Evolutionary conservation across 1,140 invertebrate genomes (phyloP), one percentile per base, ranked within the genome.

Genomic region (Samia ricini): DNA sequence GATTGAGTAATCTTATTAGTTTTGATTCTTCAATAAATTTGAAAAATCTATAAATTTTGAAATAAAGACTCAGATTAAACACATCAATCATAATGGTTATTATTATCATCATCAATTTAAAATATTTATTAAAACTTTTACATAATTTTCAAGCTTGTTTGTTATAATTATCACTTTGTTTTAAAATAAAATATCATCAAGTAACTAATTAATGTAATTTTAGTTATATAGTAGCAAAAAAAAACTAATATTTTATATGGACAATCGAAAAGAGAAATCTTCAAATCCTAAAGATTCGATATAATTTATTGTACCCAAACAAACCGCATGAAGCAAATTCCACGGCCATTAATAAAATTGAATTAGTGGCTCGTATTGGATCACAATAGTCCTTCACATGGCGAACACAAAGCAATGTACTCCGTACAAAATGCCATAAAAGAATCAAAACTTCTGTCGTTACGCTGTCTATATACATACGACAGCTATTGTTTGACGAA

Each of bases 341-440:
- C 33, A 42, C 12, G 12, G 33, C 77, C 77, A 85, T 83, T 85
- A 85, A 79, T 79, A 78, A 81, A 81, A 83, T 81, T 81, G 77
- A 79, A 78, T 85, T 85, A 81, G 74, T 75, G 75, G 68, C 26
- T 63, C 60, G 68, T 68, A 83, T 77, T 68, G 66, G 70, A 72
- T 69, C 68, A 79, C 80, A 81, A 79, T 81, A 67, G 76, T 63
- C 66, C 60, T 72, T 63, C 67, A 68, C 51, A 26, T 23, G 56
- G 23, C 49, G 60, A 63, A 36, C 71, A 74, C 71, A 74, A 71
- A 79, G 69, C 63, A 58, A 70, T 71, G 66, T 63, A 68, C 76
- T 71, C 74, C 64, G 60, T 66, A 71, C 15, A 79, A 71, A 68
- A 64, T 71, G 71, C 64, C 60, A 69, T 64, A 65, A 65, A 42